Base-by-base conservation (phyloP, 2,797 vertebrate genomes). In the Potorous gilbertii region DNA sequence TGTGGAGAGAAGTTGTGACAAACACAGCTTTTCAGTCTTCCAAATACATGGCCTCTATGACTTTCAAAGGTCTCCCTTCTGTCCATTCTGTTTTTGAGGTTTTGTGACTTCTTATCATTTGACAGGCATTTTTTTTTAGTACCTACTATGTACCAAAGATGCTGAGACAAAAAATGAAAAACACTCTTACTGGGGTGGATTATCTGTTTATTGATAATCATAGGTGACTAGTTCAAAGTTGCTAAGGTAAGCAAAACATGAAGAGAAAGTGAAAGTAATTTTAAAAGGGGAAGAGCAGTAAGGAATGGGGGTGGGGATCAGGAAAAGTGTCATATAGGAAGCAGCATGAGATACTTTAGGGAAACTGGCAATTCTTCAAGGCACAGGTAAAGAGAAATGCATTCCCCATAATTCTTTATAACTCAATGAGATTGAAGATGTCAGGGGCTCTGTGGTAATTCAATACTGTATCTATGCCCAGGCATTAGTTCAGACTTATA, bases 1-100 rank as follows among this genome's bases (percentile, higher is more conserved):
- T 90, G 57, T 81, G 5, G 93, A 93, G 31, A 46, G 54, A 6
- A 50, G 54, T 13, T 11, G 4, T 34, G 40, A 16, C 34, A 55
- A 59, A 92, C 46, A 56, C 34, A n/a, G 34, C 56, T 92, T 93
- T 96, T 92, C 55, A 87, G 5, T 81, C 74, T 87, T 87, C 40
- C 74, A 50, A 46, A 87, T 87, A 81, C 18, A 10, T 6, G 6
- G n/a, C 66, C n/a, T 10, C 24, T 46, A 11, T 27, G 40, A 8
- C 27, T 81, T 46, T 81, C 74, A 40, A 74, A 50, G 34, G 66
- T 93, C 91, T 96, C 89, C 46, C 54, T 18, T 91, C 90, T 56
- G 2, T 90, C 59, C n/a, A 92, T 93, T 90, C 27, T 54, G 31
- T 46, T 55, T 52, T 34, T 74, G 55, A 95, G 10, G 46, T 91